Evolutionary conservation across 2,797 vertebrate genomes (phyloP), one percentile per base, ranked within the genome.

Genomic region (Thalassophryne amazonica): DNA sequence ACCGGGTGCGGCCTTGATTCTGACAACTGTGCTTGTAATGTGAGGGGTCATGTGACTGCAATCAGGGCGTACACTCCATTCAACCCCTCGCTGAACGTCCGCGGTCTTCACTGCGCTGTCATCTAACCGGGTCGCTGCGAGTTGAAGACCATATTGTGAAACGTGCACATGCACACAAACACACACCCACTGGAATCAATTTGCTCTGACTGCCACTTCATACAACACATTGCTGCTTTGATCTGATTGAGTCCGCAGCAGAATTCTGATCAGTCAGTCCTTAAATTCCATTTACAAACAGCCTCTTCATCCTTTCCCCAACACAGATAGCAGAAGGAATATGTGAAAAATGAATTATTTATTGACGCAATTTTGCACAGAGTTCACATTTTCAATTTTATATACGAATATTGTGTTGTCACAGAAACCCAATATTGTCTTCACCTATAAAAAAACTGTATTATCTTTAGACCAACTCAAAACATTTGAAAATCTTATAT

Each of bases 241-340:
- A 65, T 42, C 53, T 55, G 73, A 75, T 73, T 80, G 72, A 65
- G 78, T 80, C 66, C 64, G 6, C 48, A 35, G 69, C 67, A 6
- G 65, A 70, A 66, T 55, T 46, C 55, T 60, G 69, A 80, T 75
- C 62, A 36, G 43, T 4, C 0, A 18, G 47, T 35, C 43, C 70
- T 74, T 32, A 49, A 43, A 84, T 81, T 80, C 72, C 18, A 2
- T 56, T 52, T 66, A 64, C 62, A 65, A 10, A 23, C 7, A 5
- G 37, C 61, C 20, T 35, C 38, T 40, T 66, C 56, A 36, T 66
- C 49, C 43, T 51, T 24, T 32, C 14, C 6, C 31, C 33, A 2
- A 6, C 35, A 3, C 14, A 54, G 42, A 60, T 60, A 59, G 67
- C 55, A 73, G 55, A 43, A 45, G 37, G 43, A 45, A 31, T 59